A percentile compares a stretch with the other conserved stretches of the same genome.
phyloP scores from a whole-genome alignment of 2,888 invertebrate species.

The Ecliptopera silaceata region DNA sequence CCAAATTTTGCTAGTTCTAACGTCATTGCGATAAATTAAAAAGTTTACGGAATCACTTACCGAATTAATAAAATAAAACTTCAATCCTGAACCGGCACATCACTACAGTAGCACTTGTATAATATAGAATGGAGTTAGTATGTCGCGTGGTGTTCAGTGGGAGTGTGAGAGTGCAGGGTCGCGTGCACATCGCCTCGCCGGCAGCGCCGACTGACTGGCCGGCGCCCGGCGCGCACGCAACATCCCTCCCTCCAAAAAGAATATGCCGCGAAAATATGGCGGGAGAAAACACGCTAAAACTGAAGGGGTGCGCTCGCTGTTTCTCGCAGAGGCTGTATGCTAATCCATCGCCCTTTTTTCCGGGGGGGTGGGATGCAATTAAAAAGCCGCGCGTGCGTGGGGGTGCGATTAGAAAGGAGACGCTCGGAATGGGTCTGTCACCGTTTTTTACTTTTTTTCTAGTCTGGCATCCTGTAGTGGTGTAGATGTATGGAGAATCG shows the following conservation, averaged over 20 bases:
- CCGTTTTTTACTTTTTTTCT: constrained; percentile 78
- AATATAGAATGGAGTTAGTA: constrained; percentile 37
- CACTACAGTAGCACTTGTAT: constrained; percentile 49
- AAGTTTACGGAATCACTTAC: constrained; percentile 46
- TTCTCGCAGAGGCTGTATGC: constrained; percentile 78
- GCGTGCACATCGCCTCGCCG: constrained; percentile 74
- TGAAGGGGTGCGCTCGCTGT: constrained; percentile 72
- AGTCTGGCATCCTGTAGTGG: constrained; percentile 66
- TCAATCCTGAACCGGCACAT: constrained; percentile 51
- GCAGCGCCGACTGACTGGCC: constrained; percentile 68
- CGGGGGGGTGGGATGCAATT: constrained; percentile 80
- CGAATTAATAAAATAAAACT: constrained; percentile 40
- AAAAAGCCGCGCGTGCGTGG: constrained; percentile 82
- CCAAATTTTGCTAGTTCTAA: constrained; percentile 74
- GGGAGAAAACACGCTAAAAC: constrained; percentile 76
- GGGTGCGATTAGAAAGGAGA: constrained; percentile 81
- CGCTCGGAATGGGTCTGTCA: constrained; percentile 78
- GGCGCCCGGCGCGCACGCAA: constrained; percentile 70
- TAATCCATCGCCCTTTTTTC: constrained; percentile 82
- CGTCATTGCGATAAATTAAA: constrained; percentile 65
- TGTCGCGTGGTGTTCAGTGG: constrained; percentile 27
- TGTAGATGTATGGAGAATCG: constrained; percentile 59
- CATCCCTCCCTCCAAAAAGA: constrained; percentile 60
- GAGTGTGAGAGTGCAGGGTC: constrained; percentile 6
- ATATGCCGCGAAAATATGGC: constrained; percentile 75